Conservation (phyloP, 2,797 vertebrate species). For the Melanotaenia maccullochi region DNA sequence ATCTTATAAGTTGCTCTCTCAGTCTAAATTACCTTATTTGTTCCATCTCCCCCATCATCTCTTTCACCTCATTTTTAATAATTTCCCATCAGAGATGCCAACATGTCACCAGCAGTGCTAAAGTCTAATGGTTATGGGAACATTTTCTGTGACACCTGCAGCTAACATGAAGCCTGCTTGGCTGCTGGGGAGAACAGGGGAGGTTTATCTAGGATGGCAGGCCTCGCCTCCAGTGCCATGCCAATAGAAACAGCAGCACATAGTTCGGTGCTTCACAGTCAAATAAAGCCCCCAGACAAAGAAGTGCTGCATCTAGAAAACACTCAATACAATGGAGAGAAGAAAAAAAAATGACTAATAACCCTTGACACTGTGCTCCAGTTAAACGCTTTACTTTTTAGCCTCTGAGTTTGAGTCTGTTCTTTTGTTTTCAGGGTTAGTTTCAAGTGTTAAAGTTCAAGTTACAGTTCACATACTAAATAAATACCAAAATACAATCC, state of each 20-base stretch:
- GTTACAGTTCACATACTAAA: not conserved
- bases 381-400: conserved; percentile 57
- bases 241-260: conserved; percentile 74
- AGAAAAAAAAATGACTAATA: conserved; percentile 51
- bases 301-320: conserved; percentile 51
- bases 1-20: conserved; percentile 3
- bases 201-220: conserved; percentile 80
- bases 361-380: conserved; percentile 59
- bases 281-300: conserved; percentile 78
- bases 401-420: conserved; percentile 13
- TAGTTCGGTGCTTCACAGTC: conserved; percentile 59
- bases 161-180: conserved; percentile 62
- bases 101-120: conserved; percentile 63
- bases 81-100: conserved; percentile 58
- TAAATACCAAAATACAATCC: not conserved
- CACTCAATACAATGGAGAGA: conserved; percentile 47
- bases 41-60: conserved; percentile 24
- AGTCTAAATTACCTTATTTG: conserved; percentile 13
- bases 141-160: conserved; percentile 72
- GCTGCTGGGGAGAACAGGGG: conserved; percentile 50
- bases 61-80: conserved; percentile 47
- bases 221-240: conserved; percentile 69
- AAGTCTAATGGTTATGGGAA: conserved; percentile 69
- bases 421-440: not conserved
- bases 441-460: conserved; percentile 5